These are phyloP conservation scores for Apamea epomidion DNA, from an alignment of 2,888 invertebrate species.

Conservation along the genomic window DNA sequence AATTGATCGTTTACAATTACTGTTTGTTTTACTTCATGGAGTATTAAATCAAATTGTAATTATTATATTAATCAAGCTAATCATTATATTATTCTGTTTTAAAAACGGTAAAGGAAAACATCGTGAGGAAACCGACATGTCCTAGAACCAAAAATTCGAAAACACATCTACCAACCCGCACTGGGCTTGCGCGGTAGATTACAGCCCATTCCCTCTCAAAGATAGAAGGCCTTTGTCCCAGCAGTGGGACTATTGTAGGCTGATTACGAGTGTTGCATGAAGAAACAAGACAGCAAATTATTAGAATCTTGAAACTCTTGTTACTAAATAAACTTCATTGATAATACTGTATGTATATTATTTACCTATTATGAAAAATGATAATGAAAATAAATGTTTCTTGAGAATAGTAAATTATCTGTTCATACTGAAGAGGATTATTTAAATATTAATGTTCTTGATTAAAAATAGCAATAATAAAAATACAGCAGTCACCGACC, in stretches of 20 bases:
- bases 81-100: neutral
- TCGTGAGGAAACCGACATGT: neutral
- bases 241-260: no score
- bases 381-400: neutral
- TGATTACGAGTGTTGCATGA: no score
- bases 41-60: neutral
- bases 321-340: constrained; percentile 2
- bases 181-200: no score
- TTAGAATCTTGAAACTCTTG: constrained; percentile 1
- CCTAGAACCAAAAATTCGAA: no score
- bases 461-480: constrained; percentile 36
- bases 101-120: neutral
- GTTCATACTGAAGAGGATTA: neutral
- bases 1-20: neutral
- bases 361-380: constrained; percentile 12
- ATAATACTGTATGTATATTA: neutral
- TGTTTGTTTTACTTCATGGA: neutral
- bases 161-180: no score
- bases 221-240: no score
- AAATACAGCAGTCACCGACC: constrained; percentile 70
- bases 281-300: neutral
- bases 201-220: no score
- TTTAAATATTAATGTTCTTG: neutral
- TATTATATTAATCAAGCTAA: no score
- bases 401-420: constrained; percentile 3